Percentiles rank a stretch among this genome's conserved stretches.
These are phyloP conservation scores for Pantala flavescens DNA, from an alignment of 1,140 invertebrate species.

Conservation along the genomic window DNA sequence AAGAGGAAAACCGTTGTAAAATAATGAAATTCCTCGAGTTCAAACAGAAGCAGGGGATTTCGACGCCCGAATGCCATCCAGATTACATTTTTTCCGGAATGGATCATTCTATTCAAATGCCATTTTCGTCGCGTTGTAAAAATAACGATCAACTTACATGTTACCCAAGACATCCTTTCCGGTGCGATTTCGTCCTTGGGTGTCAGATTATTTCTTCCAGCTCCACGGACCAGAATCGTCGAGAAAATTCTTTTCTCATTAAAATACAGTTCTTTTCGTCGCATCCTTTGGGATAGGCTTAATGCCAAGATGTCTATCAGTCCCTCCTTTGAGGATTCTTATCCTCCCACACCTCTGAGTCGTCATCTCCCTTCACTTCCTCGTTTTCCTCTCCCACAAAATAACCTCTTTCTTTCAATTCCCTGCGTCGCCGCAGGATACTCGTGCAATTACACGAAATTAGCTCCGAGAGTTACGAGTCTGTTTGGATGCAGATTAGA, in stretches of 20 bases:
- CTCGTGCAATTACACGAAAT: not conserved
- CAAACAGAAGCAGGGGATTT: not conserved
- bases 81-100: not conserved
- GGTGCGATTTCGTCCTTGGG: not conserved
- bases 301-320: constrained; percentile 9
- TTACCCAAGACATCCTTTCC: not conserved
- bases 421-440: not conserved
- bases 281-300: not conserved
- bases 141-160: not conserved
- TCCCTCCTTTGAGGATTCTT: not conserved
- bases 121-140: not conserved
- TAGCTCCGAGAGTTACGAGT: not conserved
- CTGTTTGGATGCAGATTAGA: constrained; percentile 7
- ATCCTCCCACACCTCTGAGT: not conserved
- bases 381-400: not conserved
- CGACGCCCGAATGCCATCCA: not conserved
- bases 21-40: too few species aligned
- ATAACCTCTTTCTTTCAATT: not conserved
- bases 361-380: not conserved
- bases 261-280: constrained; percentile 8
- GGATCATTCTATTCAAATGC: not conserved
- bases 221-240: not conserved
- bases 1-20: too few species aligned
- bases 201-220: not conserved
- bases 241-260: constrained; percentile 3